These are phyloP conservation scores for Cheilosia pagana DNA, from an alignment of 2,888 invertebrate species.

Conservation along the genomic window DNA sequence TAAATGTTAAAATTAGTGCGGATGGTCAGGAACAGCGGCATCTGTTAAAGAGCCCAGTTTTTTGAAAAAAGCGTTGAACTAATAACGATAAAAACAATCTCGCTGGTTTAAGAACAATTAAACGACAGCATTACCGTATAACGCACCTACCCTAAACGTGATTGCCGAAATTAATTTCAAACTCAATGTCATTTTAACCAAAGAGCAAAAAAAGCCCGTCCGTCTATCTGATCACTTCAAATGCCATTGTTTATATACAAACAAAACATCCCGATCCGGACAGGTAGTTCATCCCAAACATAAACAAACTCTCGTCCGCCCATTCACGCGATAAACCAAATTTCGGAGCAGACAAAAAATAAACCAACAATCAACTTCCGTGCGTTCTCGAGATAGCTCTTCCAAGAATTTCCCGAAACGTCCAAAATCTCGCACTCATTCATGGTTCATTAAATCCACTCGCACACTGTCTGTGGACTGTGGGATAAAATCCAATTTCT, in stretches of 20 bases:
- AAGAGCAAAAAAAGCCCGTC: too few relatives aligned
- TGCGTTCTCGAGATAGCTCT: neutral
- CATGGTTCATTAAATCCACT: constrained; percentile 5
- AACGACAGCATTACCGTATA: too few relatives aligned
- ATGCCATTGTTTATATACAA: neutral
- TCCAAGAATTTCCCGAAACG: constrained; percentile 17
- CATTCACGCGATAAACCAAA: constrained; percentile 7
- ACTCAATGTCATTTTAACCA: too few relatives aligned
- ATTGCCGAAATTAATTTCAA: too few relatives aligned
- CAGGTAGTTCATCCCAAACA: constrained; percentile 5
- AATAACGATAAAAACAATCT: too few relatives aligned
- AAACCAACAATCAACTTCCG: neutral
- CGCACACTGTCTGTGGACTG: too few relatives aligned
- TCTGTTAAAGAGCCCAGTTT: too few relatives aligned
- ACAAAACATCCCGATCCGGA: neutral
- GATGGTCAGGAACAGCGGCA: too few relatives aligned
- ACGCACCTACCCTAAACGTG: too few relatives aligned
- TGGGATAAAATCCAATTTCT: constrained; percentile 7
- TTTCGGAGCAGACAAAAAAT: neutral
- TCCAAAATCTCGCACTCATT: constrained; percentile 11
- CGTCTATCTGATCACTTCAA: neutral
- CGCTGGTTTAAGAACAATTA: too few relatives aligned
- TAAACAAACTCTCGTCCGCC: constrained; percentile 4
- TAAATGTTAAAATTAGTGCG: too few relatives aligned
- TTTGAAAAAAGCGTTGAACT: too few relatives aligned